Conservation (phyloP, 2,797 vertebrate species). For the Corythornis leucogaster region DNA sequence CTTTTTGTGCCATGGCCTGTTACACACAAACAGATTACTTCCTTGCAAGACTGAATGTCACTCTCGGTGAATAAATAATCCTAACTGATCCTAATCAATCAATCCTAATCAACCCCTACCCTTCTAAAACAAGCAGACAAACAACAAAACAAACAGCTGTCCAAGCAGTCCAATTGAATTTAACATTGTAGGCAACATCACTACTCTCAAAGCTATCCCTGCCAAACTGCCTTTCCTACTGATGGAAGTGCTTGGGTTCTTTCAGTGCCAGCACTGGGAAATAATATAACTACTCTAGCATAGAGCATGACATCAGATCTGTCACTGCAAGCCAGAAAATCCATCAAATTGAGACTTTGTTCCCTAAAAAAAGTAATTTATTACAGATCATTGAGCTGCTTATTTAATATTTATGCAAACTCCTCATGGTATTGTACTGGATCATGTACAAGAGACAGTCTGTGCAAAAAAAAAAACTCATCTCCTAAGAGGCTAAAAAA, state of each 20-base stretch:
- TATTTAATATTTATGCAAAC: constrained; percentile 17
- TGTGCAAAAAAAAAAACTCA: neutral
- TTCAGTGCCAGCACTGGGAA: neutral
- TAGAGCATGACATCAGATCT: constrained; percentile 10
- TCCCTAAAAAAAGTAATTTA: neutral
- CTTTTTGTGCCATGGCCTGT: neutral
- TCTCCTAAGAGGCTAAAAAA: neutral
- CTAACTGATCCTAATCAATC: neutral
- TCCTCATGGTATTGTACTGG: neutral
- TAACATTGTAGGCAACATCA: neutral
- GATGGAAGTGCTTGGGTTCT: neutral
- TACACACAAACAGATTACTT: neutral
- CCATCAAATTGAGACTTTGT: neutral
- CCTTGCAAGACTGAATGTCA: neutral
- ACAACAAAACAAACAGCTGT: neutral
- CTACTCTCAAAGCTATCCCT: neutral
- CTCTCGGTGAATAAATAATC: neutral
- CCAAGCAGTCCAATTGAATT: neutral
- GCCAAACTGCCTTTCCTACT: neutral
- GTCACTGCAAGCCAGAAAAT: constrained; percentile 2
- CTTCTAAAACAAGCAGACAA: neutral
- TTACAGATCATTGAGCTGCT: neutral
- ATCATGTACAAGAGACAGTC: neutral
- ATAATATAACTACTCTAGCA: neutral
- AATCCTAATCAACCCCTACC: neutral